Percentiles rank a stretch among this genome's conserved stretches.
Evolutionary conservation across 2,113 vertebrate species (phyloP).

Genomic region (Sinocyclocheilus anophthalmus): DNA sequence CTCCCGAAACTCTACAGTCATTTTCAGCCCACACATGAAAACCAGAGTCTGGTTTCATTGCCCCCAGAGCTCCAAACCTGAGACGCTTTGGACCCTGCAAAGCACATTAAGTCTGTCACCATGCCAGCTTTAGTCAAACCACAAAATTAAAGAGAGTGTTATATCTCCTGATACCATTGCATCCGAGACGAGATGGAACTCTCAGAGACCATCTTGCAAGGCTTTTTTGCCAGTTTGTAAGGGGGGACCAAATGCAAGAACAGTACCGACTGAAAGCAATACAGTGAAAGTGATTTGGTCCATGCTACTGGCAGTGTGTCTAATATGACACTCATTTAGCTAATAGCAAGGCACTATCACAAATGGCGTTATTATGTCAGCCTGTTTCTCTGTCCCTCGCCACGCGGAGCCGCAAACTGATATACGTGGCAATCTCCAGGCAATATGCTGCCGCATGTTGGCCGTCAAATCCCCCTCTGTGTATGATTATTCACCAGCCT

Average conservation of each 20-base stretch:
- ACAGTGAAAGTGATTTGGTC: slow-evolving; percentile 39
- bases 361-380: background rate
- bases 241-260: background rate
- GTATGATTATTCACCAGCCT: slow-evolving; percentile 51
- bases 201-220: background rate
- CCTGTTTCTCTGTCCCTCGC: background rate
- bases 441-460: slow-evolving; percentile 47
- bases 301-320: background rate
- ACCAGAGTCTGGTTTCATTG: slow-evolving; percentile 44
- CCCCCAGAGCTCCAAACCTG: slow-evolving; percentile 43
- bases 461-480: slow-evolving; percentile 50
- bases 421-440: slow-evolving; percentile 36
- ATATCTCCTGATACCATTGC: slow-evolving; percentile 26
- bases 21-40: slow-evolving; percentile 30
- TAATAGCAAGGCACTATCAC: slow-evolving; percentile 49
- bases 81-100: slow-evolving; percentile 16
- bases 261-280: background rate
- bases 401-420: slow-evolving; percentile 32
- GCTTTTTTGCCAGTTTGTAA: background rate
- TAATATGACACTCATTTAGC: slow-evolving; percentile 51
- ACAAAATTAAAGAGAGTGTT: slow-evolving; percentile 34
- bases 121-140: slow-evolving; percentile 40
- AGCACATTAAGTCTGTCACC: slow-evolving; percentile 32
- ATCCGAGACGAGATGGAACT: background rate
- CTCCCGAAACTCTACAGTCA: slow-evolving; percentile 20